Base-by-base conservation (phyloP, 2,888 invertebrate genomes). In the Cantharis flavilabris region DNA sequence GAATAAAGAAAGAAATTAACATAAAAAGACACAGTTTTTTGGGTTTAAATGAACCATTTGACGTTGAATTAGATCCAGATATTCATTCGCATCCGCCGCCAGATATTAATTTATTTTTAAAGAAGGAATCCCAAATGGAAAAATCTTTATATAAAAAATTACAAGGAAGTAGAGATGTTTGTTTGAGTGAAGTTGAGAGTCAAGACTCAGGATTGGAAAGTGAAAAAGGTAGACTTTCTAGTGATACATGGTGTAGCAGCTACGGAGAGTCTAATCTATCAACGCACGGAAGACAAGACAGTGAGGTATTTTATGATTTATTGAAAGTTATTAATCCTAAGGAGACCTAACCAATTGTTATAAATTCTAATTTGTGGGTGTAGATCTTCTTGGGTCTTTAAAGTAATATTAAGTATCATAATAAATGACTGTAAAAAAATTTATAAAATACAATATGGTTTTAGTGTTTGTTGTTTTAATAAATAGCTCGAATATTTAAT, bases 11-110 rank as follows among this genome's bases (percentile, higher is more conserved):
- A 85, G 96, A 97, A 86, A 91, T 97, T 72, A 91, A 95, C 10
- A 94, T 94, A 85, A 94, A 96, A 84, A 92, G 96, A 69, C 94
- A 95, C 49, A 96, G 95, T 86, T 97, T 97, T 87, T 90, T 97
- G 64, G 96, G 96, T 69, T 93, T 96, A 84, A 95, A 96, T 84
- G 94, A 94, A 72, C 91, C 92, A 83, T 90, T 90, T 14, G 92
- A 93, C 82, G 93, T 94, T 84, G 93, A 94, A 81, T 89, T 92
- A 70, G 94, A 94, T 85, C 91, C 92, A 65, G 94, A 94, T 85
- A 87, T 94, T 62, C 92, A 91, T 1, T 88, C 94, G 64, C 92
- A 92, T 9, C 94, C 94, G 72, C 93, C 95, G 16, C 95, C 95
- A 7, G 95, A 96, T 86, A 94, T 96, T 90, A 94, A 93, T 13